A percentile compares a stretch with the other conserved stretches of the same genome.
Evolutionary conservation across 2,797 vertebrate species (phyloP).

Genomic region (Nannoperca obscura): DNA sequence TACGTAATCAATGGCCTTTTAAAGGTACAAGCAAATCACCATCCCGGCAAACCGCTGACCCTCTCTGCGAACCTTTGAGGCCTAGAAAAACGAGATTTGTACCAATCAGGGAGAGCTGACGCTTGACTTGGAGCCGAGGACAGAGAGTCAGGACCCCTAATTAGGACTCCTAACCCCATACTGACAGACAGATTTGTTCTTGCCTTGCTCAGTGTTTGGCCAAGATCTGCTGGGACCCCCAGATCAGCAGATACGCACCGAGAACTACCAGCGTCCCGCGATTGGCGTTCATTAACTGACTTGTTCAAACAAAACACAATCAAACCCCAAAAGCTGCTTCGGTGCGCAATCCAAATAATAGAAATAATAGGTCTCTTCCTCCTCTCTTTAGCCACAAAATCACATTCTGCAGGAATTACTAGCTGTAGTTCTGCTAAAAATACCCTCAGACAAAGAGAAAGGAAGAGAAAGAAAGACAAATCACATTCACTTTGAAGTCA

Average conservation of each 20-base stretch:
- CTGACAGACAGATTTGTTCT: conserved; percentile 88
- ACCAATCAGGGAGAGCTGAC: conserved; percentile 81
- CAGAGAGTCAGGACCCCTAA: conserved; percentile 81
- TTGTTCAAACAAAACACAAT: conserved; percentile 89
- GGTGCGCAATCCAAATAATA: conserved; percentile 78
- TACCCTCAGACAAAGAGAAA: conserved; percentile 29
- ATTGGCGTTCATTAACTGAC: conserved; percentile 91
- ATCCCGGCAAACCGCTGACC: conserved; percentile 81
- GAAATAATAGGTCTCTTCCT: conserved; percentile 82
- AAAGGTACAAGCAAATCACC: conserved; percentile 87
- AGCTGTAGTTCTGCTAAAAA: conserved; percentile 55
- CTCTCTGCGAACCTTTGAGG: conserved; percentile 80
- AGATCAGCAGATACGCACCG: conserved; percentile 85
- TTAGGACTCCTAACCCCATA: conserved; percentile 84
- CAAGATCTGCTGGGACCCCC: conserved; percentile 87
- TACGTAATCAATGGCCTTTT: conserved; percentile 87
- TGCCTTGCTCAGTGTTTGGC: conserved; percentile 85
- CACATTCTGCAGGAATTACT: conserved; percentile 63
- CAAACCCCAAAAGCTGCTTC: conserved; percentile 78
- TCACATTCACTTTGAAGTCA: conserved; percentile 4
- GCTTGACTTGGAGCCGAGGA: conserved; percentile 84
- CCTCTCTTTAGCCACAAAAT: conserved; percentile 57
- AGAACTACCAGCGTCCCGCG: conserved; percentile 82
- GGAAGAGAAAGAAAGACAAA: background rate
- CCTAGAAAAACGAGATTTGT: conserved; percentile 83